Conservation (phyloP, 1,140 invertebrate genomes). For the Solenopsis fugax region DNA sequence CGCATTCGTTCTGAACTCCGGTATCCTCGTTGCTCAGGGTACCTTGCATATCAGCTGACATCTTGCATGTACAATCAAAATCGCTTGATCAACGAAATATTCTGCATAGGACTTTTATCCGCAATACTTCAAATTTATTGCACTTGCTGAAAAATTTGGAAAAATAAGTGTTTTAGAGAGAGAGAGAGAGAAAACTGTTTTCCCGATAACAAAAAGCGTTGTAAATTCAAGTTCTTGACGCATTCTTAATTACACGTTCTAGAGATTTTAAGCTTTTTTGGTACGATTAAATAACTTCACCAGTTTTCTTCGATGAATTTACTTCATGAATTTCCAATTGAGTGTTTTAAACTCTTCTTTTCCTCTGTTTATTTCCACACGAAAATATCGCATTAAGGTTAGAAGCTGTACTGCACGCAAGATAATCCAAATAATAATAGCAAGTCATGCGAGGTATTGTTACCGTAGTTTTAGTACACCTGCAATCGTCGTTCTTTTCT, state of each 20-base stretch:
- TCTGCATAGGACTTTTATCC: background rate
- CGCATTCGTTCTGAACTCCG: background rate
- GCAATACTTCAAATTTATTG: background rate
- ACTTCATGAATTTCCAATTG: background rate
- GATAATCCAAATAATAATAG: background rate
- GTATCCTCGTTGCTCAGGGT: background rate
- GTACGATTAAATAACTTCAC: background rate
- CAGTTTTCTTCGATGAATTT: background rate
- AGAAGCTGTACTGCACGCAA: background rate
- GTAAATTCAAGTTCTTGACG: background rate
- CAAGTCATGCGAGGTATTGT: background rate
- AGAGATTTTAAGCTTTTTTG: background rate
- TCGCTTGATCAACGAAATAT: background rate
- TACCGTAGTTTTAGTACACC: background rate
- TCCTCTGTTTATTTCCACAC: background rate
- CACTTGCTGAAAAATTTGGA: background rate
- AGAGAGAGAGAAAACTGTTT: background rate
- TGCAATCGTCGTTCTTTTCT: constrained; percentile 4
- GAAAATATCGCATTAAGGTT: background rate
- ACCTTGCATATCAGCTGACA: constrained; percentile 54
- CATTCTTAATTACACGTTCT: too few species aligned
- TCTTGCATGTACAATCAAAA: constrained; percentile 67
- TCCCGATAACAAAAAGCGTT: background rate
- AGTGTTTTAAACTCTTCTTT: background rate
- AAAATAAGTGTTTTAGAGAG: background rate